These are phyloP conservation scores for Bucorvus abyssinicus DNA, from an alignment of 2,797 vertebrate genomes.

Conservation along the genomic window DNA sequence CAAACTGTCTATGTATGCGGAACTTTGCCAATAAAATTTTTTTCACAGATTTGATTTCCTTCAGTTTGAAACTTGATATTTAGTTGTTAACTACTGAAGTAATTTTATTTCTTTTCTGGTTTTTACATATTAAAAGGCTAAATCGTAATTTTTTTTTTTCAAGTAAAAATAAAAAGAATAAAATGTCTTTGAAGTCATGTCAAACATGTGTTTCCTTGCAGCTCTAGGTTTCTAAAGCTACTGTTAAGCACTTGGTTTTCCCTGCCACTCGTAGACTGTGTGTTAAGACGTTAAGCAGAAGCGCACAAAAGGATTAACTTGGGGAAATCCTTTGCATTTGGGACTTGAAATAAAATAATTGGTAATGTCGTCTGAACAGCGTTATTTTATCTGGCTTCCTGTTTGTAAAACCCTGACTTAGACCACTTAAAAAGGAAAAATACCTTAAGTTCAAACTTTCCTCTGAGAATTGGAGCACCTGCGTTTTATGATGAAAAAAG, in stretches of 20 bases:
- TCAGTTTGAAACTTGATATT: not conserved
- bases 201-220: not conserved
- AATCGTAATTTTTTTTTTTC: not conserved
- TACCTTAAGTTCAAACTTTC: not conserved
- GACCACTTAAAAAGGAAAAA: not conserved
- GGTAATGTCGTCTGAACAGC: not conserved
- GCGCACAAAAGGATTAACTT: not conserved
- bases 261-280: not conserved
- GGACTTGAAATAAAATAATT: conserved; percentile 41
- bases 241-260: not conserved
- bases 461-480: not conserved
- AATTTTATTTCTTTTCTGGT: not conserved
- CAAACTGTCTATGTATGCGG: not conserved
- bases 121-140: not conserved
- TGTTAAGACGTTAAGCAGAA: not conserved
- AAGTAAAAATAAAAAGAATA: conserved; percentile 28
- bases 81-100: not conserved
- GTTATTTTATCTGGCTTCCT: conserved; percentile 10
- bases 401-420: not conserved
- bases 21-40: conserved; percentile 8
- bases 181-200: not conserved
- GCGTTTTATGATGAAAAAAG: not conserved
- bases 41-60: not conserved
- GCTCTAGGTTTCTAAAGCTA: not conserved
- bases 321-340: not conserved